These are phyloP conservation scores for Onychostoma macrolepis DNA, from an alignment of 2,113 vertebrate genomes.

Conservation along the genomic window DNA sequence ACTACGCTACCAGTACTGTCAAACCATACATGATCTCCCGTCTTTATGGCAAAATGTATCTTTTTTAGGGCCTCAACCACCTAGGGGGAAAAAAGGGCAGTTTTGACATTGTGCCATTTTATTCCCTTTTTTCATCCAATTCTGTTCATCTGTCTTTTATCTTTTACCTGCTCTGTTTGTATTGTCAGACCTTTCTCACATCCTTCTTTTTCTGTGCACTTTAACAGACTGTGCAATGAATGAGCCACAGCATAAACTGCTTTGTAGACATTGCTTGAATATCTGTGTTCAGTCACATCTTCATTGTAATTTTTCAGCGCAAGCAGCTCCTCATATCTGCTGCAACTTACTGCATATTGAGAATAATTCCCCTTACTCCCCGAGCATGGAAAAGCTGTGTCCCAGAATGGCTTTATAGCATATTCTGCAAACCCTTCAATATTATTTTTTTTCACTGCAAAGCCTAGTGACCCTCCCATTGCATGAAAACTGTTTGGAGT, in stretches of 20 bases:
- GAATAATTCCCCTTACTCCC: not conserved
- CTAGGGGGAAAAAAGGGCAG: slow-evolving; percentile 30
- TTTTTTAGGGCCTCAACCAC: slow-evolving; percentile 49
- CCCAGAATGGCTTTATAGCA: slow-evolving; percentile 69
- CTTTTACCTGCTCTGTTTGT: slow-evolving; percentile 67
- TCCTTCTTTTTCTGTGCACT: slow-evolving; percentile 55
- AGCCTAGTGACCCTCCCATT: slow-evolving; percentile 72
- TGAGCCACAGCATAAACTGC: slow-evolving; percentile 72
- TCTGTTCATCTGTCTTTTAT: not conserved
- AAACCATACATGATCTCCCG: slow-evolving; percentile 71
- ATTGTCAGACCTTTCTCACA: slow-evolving; percentile 62
- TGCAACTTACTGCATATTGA: slow-evolving; percentile 45
- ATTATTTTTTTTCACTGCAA: slow-evolving; percentile 70
- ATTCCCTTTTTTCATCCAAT: not conserved
- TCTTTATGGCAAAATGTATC: slow-evolving; percentile 71
- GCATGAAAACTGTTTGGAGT: slow-evolving; percentile 68
- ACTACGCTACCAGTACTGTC: slow-evolving; percentile 70
- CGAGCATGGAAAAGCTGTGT: slow-evolving; percentile 59
- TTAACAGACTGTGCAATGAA: slow-evolving; percentile 69
- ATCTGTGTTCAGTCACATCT: slow-evolving; percentile 71
- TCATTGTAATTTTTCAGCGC: slow-evolving; percentile 60
- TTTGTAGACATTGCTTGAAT: slow-evolving; percentile 73
- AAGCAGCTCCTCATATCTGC: slow-evolving; percentile 60
- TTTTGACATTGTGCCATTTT: not conserved
- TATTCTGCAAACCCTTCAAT: slow-evolving; percentile 68